These are phyloP conservation scores for Scelioninae gen. 1 DNA, from an alignment of 2,888 invertebrate genomes.

Conservation along the genomic window DNA sequence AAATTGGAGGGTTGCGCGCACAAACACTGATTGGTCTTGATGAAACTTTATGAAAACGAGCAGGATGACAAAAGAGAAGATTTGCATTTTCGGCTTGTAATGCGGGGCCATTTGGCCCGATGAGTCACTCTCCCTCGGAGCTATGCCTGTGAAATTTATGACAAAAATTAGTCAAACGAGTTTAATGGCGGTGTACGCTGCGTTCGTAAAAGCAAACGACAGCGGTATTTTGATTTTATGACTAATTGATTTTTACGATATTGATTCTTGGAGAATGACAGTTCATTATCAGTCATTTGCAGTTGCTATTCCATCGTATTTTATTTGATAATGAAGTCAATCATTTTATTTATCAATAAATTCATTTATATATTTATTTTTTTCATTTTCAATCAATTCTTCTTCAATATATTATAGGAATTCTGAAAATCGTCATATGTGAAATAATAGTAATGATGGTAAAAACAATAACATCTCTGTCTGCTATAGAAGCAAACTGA, in stretches of 20 bases:
- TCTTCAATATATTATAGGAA: too few species aligned
- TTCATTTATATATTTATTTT: too few species aligned
- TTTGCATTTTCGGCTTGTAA: slow-evolving; percentile 69
- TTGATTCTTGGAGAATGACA: slow-evolving; percentile 36
- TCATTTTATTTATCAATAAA: too few species aligned
- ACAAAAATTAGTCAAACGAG: slow-evolving; percentile 66
- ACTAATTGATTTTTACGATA: slow-evolving; percentile 36
- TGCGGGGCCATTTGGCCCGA: slow-evolving; percentile 64
- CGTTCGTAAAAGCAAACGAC: slow-evolving; percentile 39
- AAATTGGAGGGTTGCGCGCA: slow-evolving; percentile 62
- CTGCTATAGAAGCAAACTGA: too few species aligned
- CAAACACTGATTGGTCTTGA: slow-evolving; percentile 69
- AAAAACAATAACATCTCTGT: too few species aligned
- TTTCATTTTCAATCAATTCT: too few species aligned
- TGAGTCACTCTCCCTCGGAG: slow-evolving; percentile 64
- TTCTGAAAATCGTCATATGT: too few species aligned
- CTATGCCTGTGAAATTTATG: slow-evolving; percentile 56
- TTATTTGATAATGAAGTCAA: not conserved
- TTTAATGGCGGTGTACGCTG: slow-evolving; percentile 32
- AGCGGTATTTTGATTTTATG: slow-evolving; percentile 31
- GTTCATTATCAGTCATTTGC: slow-evolving; percentile 12
- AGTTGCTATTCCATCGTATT: not conserved
- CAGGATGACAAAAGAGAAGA: slow-evolving; percentile 66
- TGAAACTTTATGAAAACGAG: slow-evolving; percentile 69
- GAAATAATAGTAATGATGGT: too few species aligned